Conservation (phyloP, 2,113 vertebrate species). For the Lamprotornis superbus region DNA sequence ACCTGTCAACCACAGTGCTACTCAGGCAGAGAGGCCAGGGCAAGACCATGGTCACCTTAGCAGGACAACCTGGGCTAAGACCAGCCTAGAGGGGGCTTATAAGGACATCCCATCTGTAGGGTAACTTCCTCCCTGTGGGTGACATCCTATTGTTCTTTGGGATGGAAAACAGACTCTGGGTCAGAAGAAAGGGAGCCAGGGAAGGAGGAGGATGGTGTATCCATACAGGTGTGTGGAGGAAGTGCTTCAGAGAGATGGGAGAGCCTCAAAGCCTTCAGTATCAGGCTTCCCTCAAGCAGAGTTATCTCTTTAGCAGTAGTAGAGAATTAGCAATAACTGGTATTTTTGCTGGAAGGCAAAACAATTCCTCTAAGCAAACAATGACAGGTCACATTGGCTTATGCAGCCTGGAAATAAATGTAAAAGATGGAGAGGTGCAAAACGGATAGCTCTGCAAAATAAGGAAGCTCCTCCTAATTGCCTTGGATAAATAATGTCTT, state of each 20-base stretch:
- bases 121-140: not conserved
- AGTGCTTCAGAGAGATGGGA: not conserved
- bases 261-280: not conserved
- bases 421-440: not conserved
- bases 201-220: not conserved
- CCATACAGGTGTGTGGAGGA: not conserved
- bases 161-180: not conserved
- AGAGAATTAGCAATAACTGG: not conserved
- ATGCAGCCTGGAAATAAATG: not conserved
- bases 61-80: not conserved
- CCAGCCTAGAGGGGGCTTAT: not conserved
- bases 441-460: not conserved
- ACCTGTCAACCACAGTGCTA: not conserved
- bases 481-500: not conserved
- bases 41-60: not conserved
- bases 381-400: not conserved
- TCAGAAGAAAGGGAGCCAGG: not conserved
- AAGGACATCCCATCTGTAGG: not conserved
- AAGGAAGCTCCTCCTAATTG: not conserved
- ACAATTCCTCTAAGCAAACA: not conserved
- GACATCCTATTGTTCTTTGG: not conserved
- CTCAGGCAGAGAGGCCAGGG: not conserved
- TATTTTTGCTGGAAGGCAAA: not conserved
- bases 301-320: not conserved
- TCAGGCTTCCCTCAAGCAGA: not conserved